Percentiles rank a stretch among this genome's conserved stretches.
Evolutionary conservation across 2,888 invertebrate species (phyloP).

Genomic region (Folsomia candida): DNA sequence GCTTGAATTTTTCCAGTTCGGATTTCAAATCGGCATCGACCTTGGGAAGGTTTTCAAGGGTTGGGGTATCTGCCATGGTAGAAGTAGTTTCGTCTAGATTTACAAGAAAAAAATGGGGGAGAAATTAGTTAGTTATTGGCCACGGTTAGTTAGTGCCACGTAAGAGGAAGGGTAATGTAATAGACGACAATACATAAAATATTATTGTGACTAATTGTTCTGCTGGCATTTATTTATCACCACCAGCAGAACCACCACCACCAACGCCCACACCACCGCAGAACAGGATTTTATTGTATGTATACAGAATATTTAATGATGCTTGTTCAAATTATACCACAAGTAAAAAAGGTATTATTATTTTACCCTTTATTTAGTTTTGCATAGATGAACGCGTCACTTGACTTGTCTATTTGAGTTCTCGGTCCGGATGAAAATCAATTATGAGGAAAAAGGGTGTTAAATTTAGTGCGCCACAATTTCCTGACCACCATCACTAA

Average conservation of each 20-base stretch:
- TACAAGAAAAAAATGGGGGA: not conserved
- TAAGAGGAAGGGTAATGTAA: not conserved
- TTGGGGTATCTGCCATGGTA: slow-evolving; percentile 65
- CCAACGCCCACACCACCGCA: too few relatives aligned
- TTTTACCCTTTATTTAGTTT: too few relatives aligned
- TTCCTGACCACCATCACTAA: not conserved
- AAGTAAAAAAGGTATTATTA: too few relatives aligned
- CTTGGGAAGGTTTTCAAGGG: slow-evolving; percentile 86
- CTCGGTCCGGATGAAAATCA: not conserved
- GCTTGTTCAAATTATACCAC: too few relatives aligned
- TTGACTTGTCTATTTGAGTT: too few relatives aligned
- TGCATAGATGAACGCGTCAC: too few relatives aligned
- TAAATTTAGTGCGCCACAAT: not conserved
- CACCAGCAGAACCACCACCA: too few relatives aligned
- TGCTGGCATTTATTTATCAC: not conserved
- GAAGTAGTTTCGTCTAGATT: too few relatives aligned
- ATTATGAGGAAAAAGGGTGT: not conserved
- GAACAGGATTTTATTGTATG: not conserved
- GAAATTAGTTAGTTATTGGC: not conserved
- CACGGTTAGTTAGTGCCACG: not conserved
- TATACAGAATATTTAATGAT: too few relatives aligned
- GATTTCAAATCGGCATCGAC: slow-evolving; percentile 84
- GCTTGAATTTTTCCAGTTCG: slow-evolving; percentile 87
- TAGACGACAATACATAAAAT: too few relatives aligned
- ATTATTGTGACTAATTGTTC: too few relatives aligned